Conservation (phyloP, 30 jellyfish, hydroid and myxozoan genomes). For the Chironex yamaguchii region DNA sequence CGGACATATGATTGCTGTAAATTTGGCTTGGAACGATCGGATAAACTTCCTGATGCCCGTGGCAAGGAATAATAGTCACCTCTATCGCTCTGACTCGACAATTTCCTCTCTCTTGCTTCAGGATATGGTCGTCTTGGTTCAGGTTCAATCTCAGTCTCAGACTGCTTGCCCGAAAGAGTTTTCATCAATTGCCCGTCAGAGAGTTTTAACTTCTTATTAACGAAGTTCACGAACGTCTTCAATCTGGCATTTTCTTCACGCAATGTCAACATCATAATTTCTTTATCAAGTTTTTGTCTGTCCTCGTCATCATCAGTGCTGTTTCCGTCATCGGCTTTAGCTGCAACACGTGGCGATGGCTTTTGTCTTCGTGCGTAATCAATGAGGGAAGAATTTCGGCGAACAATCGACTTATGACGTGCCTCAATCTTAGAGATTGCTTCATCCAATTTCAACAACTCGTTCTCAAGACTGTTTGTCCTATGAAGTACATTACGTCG, state of each 20-base stretch:
- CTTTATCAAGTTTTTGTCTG: slow-evolving; percentile 12
- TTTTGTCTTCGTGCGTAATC: slow-evolving; percentile 3
- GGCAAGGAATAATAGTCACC: neutral
- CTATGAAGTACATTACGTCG: neutral
- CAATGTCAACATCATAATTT: slow-evolving; percentile 16
- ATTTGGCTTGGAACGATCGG: too few species aligned
- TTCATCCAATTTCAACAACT: slow-evolving; percentile 68
- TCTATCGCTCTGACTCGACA: neutral
- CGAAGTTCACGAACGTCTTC: slow-evolving; percentile 26
- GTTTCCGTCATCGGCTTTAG: slow-evolving; percentile 45
- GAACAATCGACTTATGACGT: slow-evolving; percentile 82
- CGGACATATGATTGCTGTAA: too few species aligned
- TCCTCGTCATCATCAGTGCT: slow-evolving; percentile 67
- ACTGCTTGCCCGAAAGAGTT: neutral
- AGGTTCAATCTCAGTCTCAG: too few species aligned
- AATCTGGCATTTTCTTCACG: slow-evolving; percentile 52
- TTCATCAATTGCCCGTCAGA: neutral
- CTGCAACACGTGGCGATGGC: slow-evolving; percentile 14
- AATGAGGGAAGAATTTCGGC: slow-evolving; percentile 54
- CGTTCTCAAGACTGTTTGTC: slow-evolving; percentile 32
- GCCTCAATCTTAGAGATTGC: slow-evolving; percentile 70
- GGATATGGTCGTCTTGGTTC: too few species aligned
- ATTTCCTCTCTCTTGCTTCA: neutral
- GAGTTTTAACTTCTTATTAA: neutral
- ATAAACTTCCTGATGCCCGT: neutral